Percentiles rank a stretch among this genome's conserved stretches.
These are phyloP conservation scores for Hyaena hyaena DNA, from an alignment of 2,113 vertebrate species.

Conservation along the genomic window DNA sequence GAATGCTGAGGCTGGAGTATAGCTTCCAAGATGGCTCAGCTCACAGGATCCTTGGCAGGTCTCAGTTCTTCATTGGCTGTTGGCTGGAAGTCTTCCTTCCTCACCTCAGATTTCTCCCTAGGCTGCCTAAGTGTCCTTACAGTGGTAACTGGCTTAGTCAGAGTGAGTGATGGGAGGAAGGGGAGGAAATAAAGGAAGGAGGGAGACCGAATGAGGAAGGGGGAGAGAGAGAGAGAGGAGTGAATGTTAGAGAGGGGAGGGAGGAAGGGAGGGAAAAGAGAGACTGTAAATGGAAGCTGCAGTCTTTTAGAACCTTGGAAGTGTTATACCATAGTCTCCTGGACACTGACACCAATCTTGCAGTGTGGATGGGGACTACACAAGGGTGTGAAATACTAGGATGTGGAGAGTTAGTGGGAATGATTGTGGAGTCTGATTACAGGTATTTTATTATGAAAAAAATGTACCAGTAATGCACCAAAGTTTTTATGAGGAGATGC, in stretches of 20 bases:
- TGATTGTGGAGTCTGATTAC: not conserved
- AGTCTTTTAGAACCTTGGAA: not conserved
- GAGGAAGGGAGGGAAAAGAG: not conserved
- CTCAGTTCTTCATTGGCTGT: not conserved
- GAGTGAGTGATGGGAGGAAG: not conserved
- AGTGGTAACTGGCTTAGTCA: not conserved
- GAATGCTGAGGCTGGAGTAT: not conserved
- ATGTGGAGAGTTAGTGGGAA: not conserved
- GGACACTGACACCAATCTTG: not conserved
- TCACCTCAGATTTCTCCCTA: not conserved
- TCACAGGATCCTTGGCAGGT: not conserved
- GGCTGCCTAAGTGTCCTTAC: not conserved
- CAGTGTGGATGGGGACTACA: not conserved
- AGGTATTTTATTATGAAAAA: conserved; percentile 59
- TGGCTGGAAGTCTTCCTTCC: not conserved
- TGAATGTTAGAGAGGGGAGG: too few relatives aligned
- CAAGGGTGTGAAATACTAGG: not conserved
- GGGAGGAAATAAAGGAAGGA: not conserved
- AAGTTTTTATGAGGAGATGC: not conserved
- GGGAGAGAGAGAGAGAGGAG: not conserved
- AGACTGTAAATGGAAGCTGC: not conserved
- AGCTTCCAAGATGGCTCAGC: not conserved
- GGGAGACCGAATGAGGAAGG: not conserved
- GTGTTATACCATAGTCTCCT: not conserved
- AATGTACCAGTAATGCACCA: conserved; percentile 45